Percentiles rank a stretch among this genome's conserved stretches.
Conservation (phyloP, 2,797 vertebrate species). For the Parotocinclus haroldoi region DNA sequence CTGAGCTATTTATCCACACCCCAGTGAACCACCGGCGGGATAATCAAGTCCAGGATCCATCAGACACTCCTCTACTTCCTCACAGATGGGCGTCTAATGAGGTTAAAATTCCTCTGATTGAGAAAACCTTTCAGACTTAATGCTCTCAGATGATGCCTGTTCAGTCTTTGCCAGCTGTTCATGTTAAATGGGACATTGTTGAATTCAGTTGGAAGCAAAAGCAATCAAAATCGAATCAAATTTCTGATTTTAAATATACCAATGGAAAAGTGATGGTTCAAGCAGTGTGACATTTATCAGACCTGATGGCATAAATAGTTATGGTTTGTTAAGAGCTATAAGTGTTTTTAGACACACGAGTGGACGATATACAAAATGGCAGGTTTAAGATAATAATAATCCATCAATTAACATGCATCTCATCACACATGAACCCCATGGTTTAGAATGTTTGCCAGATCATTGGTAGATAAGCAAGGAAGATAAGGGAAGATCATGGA, state of each 20-base stretch:
- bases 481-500: no score
- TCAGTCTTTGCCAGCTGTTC: slow-evolving; percentile 24
- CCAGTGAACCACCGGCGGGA: slow-evolving; percentile 22
- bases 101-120: slow-evolving; percentile 38
- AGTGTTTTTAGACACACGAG: no score
- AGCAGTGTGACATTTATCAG: no score
- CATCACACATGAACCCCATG: no score
- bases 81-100: slow-evolving; percentile 26
- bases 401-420: no score
- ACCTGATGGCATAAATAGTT: no score
- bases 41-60: slow-evolving; percentile 39
- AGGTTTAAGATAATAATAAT: no score
- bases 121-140: slow-evolving; percentile 30
- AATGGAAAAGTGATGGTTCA: no score
- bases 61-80: slow-evolving; percentile 34
- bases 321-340: no score
- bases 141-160: slow-evolving; percentile 6
- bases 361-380: no score
- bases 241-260: neutral
- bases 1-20: slow-evolving; percentile 25
- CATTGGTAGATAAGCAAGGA: no score
- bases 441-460: no score
- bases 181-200: neutral
- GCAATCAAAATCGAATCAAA: neutral
- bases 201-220: neutral